phyloP scores from a whole-genome alignment of 2,113 vertebrate genomes.

The Struthidea cinerea region DNA sequence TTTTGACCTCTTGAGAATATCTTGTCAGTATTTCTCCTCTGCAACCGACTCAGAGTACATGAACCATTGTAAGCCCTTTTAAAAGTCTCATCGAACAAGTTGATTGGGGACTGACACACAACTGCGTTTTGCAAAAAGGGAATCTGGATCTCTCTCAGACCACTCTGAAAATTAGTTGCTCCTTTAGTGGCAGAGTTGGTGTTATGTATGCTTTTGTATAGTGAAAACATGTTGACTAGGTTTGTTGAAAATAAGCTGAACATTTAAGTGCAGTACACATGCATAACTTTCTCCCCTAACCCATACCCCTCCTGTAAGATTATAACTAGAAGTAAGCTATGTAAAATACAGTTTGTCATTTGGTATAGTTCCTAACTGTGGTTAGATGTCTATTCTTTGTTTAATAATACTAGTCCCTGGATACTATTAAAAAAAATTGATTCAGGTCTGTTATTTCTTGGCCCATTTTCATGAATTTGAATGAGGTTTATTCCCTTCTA shows the following conservation, averaged over 20 bases:
- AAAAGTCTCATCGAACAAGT: accelerated
- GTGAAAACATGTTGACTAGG: not conserved
- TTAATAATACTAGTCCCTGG: not conserved
- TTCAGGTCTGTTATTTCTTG: not conserved
- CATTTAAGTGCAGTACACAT: not conserved
- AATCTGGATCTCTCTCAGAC: not conserved
- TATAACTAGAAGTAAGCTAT: not conserved
- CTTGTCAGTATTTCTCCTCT: not conserved
- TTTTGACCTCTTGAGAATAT: not conserved
- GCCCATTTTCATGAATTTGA: not conserved
- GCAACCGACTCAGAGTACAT: not conserved
- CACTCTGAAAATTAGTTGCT: not conserved
- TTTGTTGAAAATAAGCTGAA: not conserved
- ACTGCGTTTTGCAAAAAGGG: not conserved
- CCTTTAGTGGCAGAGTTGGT: not conserved
- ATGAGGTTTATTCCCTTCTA: not conserved
- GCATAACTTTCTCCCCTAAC: not conserved
- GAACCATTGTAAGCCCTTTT: not conserved
- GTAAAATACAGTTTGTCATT: not conserved
- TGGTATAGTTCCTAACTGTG: not conserved
- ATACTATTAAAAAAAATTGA: not conserved
- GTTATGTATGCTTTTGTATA: not conserved
- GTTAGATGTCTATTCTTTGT: not conserved
- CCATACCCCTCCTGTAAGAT: not conserved
- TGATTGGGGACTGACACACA: not conserved